Conservation (phyloP, 1,140 invertebrate genomes). For the Bombyx mandarina region DNA sequence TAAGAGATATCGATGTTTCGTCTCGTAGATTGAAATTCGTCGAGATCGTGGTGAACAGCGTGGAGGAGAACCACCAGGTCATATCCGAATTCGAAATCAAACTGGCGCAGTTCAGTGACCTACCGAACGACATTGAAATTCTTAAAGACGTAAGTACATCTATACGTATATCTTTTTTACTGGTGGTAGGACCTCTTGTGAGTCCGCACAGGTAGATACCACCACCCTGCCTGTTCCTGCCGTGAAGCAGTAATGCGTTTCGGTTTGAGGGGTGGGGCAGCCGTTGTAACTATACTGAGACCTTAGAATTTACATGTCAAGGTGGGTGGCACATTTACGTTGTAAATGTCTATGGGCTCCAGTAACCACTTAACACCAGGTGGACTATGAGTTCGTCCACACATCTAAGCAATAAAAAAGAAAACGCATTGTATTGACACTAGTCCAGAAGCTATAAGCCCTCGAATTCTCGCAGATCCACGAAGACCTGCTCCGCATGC, state of each 20-base stretch:
- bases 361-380: too few relatives aligned
- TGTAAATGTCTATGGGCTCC: too few relatives aligned
- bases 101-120: slow-evolving; percentile 72
- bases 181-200: not conserved
- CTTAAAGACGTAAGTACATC: slow-evolving; percentile 62
- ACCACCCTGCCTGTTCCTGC: too few relatives aligned
- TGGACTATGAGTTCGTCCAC: too few relatives aligned
- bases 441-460: too few relatives aligned
- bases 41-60: slow-evolving; percentile 88
- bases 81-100: slow-evolving; percentile 95
- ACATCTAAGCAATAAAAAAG: too few relatives aligned
- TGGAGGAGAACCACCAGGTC: slow-evolving; percentile 90
- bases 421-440: not conserved
- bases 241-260: not conserved
- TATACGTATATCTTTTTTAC: not conserved
- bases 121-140: slow-evolving; percentile 63
- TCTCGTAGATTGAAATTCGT: slow-evolving; percentile 83
- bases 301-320: too few relatives aligned
- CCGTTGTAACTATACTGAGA: too few relatives aligned
- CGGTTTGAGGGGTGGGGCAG: not conserved
- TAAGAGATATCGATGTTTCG: not conserved
- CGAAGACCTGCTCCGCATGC: slow-evolving; percentile 83
- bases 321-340: too few relatives aligned
- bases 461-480: slow-evolving; percentile 64
- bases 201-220: too few relatives aligned